These are phyloP conservation scores for Rhinichthys osculus DNA, from an alignment of 2,797 vertebrate species.

Conservation along the genomic window DNA sequence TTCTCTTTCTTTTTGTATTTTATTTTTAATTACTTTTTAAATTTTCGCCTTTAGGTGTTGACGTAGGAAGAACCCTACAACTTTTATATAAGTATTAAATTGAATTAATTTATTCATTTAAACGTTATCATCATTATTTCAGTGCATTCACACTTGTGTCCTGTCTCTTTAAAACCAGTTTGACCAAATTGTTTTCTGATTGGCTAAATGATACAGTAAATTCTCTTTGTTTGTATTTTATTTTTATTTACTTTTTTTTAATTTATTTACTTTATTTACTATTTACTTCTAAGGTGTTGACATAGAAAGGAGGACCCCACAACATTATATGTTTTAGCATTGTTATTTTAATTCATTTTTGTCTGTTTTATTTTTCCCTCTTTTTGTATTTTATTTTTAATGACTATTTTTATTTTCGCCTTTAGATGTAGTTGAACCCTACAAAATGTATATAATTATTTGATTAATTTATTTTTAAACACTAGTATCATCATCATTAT, in stretches of 20 bases:
- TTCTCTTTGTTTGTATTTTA: no score
- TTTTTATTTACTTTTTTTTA: no score
- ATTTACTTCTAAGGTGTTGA: neutral
- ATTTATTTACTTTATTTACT: no score
- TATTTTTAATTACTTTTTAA: no score
- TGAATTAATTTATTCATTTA: no score
- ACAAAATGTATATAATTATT: neutral
- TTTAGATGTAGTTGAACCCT: neutral
- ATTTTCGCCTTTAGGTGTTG: no score
- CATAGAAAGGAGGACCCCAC: no score
- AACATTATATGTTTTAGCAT: neutral
- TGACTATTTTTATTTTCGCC: neutral
- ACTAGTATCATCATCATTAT: neutral
- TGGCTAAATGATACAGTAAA: no score
- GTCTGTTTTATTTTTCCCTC: neutral
- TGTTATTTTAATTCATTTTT: neutral
- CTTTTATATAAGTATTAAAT: neutral
- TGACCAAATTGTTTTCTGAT: no score
- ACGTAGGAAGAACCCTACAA: neutral
- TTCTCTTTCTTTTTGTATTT: no score
- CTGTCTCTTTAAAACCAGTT: no score
- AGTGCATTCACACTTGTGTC: no score
- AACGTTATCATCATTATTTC: neutral
- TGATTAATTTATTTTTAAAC: neutral
- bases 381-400: neutral